Evolutionary conservation across 2,113 vertebrate genomes (phyloP), one percentile per base, ranked within the genome.

Genomic region (Oncorhynchus kisutch): DNA sequence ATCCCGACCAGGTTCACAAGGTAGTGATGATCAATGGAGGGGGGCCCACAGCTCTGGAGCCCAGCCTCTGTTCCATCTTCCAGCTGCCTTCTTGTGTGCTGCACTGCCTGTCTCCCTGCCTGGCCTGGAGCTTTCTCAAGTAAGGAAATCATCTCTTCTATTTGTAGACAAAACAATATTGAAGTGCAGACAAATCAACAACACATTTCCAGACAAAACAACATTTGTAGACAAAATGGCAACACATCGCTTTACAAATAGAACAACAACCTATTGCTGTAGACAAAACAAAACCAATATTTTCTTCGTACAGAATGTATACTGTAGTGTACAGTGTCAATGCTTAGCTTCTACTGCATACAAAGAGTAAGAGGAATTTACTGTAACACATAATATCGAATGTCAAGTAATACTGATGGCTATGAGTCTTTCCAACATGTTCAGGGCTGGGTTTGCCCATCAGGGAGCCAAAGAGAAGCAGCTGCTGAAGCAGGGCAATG

Each of bases 81-180:
- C 98, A 96, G 92, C 94, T 99, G 81, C 97, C 97, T 6, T 94
- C 97, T 1, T 98, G 97, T 0, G 88, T 98, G 57, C 93, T 99
- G 74, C 96, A 95, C 90, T 98, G 97, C 86, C 92, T 99, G 75
- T 96, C 96, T 0, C 97, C 97, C 1, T 99, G 96, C 75, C 92
- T 99, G 87, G 96, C 97, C 49, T 99, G 97, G 97, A 99, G 96
- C 90, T 99, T 99, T 89, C 96, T 99, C 87, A 99, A 99, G 97
- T 99, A 93, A 94, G 45, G 24, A 34, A 1, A 31, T 24, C 54
- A 24, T 16, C 13, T 13, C 59, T 20, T 5, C 22, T 51, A 13
- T 25, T 5, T 14, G 66, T 5, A 70, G 45, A 70, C 3, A n/a
- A 2, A 31, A 60, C 59, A 12, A n/a, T 31, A 78, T 29, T 4